These are phyloP conservation scores for Desmodus rotundus DNA, from an alignment of 2,113 vertebrate species.

Conservation along the genomic window DNA sequence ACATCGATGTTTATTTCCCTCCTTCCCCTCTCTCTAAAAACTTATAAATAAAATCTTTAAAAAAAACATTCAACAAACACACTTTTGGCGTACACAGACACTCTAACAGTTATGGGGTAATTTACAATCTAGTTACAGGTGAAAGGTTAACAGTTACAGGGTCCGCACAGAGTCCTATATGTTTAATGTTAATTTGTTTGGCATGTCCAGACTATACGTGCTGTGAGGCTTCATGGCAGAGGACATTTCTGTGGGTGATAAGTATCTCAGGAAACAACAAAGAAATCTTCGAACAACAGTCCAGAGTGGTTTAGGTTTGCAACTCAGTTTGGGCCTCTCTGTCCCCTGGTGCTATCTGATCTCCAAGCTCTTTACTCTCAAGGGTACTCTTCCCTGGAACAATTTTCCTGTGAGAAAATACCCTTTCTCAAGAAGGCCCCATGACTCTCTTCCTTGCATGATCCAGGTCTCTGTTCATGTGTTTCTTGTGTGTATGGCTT, in stretches of 20 bases:
- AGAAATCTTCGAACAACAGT: neutral
- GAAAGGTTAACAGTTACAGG: neutral
- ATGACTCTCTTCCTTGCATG: neutral
- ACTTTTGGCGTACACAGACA: neutral
- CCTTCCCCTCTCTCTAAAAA: too few species aligned
- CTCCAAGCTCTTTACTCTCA: neutral
- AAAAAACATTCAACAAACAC: neutral
- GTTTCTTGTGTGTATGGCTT: accelerated
- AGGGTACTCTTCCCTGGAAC: neutral
- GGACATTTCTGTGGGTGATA: neutral
- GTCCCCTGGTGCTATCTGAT: neutral
- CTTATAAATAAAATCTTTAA: too few species aligned
- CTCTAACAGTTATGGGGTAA: neutral
- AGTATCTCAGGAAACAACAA: neutral
- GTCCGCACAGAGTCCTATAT: neutral
- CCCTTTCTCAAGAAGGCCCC: neutral
- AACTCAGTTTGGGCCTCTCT: neutral
- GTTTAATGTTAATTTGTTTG: neutral
- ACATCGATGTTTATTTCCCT: too few species aligned
- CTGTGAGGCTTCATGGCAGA: neutral
- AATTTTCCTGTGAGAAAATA: neutral
- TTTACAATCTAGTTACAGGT: neutral
- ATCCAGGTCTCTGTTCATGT: neutral
- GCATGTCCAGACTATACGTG: too few species aligned
- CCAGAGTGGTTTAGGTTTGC: neutral